A percentile compares a stretch with the other conserved stretches of the same genome.
phyloP scores from a whole-genome alignment of 2,113 vertebrate genomes.

The Rhineura floridana region DNA sequence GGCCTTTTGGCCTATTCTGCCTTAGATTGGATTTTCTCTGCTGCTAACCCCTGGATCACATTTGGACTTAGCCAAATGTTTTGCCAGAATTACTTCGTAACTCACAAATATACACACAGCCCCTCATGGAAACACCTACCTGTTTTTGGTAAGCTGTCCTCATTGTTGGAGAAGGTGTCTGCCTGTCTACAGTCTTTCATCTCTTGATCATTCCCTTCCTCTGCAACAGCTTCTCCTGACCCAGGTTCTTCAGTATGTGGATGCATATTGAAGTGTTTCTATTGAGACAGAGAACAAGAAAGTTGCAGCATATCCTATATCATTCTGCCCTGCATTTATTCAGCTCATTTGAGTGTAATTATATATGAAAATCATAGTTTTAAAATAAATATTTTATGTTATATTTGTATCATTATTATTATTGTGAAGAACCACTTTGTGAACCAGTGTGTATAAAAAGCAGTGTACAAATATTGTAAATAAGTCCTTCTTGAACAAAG shows the following conservation, averaged over 20 bases:
- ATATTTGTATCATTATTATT: neutral
- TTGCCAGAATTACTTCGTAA: neutral
- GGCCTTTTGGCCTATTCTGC: too few relatives aligned
- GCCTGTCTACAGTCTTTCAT: fast-evolving
- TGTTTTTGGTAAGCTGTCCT: neutral
- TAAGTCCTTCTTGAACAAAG: too few relatives aligned
- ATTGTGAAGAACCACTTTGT: neutral
- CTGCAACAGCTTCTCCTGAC: neutral
- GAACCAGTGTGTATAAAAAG: neutral
- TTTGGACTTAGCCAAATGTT: too few relatives aligned
- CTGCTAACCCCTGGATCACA: too few relatives aligned
- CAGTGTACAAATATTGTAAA: neutral
- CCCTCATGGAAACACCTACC: slow-evolving; percentile 37
- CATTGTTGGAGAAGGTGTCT: neutral
- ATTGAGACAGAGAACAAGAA: neutral
- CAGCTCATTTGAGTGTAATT: neutral
- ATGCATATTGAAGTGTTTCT: slow-evolving; percentile 2
- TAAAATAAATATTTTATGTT: neutral
- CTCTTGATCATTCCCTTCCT: neutral
- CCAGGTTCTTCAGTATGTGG: neutral
- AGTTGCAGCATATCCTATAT: neutral
- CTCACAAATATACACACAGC: neutral
- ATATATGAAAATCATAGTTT: neutral
- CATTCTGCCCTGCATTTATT: neutral
- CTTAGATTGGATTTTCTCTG: too few relatives aligned